A percentile compares a stretch with the other conserved stretches of the same genome.
These are phyloP conservation scores for Sturnus vulgaris DNA, from an alignment of 2,113 vertebrate species.

Conservation along the genomic window DNA sequence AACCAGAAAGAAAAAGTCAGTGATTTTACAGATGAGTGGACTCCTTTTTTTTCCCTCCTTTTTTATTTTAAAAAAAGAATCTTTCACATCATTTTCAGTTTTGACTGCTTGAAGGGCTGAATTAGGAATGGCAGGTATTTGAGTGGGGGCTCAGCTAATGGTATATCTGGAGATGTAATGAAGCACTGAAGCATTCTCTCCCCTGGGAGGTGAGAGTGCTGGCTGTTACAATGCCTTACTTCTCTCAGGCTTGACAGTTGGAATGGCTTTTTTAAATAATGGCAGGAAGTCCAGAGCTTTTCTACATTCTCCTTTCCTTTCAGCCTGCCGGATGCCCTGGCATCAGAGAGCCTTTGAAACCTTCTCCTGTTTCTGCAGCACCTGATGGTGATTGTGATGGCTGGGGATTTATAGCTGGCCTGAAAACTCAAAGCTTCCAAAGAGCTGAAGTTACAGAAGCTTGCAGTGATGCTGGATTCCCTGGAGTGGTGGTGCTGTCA, in stretches of 20 bases:
- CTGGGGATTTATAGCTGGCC: slow-evolving; percentile 12
- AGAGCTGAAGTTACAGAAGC: neutral
- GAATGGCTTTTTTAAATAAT: neutral
- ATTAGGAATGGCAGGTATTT: neutral
- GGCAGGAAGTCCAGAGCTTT: slow-evolving; percentile 39
- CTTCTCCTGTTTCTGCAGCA: slow-evolving; percentile 34
- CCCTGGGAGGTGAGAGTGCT: neutral
- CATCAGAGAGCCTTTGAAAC: slow-evolving; percentile 29
- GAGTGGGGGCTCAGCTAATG: neutral
- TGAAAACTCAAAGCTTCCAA: neutral
- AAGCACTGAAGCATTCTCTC: neutral
- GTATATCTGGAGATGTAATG: neutral
- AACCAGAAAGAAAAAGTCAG: neutral
- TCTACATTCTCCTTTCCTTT: neutral
- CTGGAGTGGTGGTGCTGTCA: rapidly evolving
- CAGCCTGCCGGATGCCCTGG: neutral
- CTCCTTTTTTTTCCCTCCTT: rapidly evolving
- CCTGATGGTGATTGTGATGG: neutral
- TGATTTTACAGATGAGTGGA: neutral
- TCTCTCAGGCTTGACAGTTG: slow-evolving; percentile 5
- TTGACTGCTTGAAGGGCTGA: neutral
- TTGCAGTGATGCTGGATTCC: neutral
- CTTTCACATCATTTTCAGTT: neutral
- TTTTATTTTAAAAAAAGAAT: neutral
- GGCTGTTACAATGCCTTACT: neutral